Conservation (phyloP, 2,113 vertebrate genomes). For the Hemibagrus wyckioides region DNA sequence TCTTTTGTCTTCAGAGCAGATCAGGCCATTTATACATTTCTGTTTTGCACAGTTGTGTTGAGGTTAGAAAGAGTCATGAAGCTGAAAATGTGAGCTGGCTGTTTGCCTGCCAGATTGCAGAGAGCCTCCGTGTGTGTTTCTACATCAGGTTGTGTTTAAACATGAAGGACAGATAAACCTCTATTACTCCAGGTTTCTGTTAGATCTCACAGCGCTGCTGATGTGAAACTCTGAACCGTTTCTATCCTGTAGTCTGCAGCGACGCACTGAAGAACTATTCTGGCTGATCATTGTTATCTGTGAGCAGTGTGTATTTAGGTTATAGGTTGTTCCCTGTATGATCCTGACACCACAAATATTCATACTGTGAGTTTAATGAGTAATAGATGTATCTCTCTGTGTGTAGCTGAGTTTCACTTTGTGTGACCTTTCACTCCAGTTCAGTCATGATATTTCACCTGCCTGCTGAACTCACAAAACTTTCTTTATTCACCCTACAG, state of each 20-base stretch:
- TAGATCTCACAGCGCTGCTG: neutral
- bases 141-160: neutral
- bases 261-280: neutral
- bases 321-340: neutral
- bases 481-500: constrained; percentile 64
- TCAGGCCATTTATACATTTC: neutral
- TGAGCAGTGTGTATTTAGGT: neutral
- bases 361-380: neutral
- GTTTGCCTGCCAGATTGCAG: neutral
- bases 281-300: neutral
- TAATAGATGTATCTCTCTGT: neutral
- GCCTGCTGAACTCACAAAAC: neutral
- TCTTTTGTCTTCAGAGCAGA: neutral
- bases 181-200: neutral
- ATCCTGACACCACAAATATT: neutral
- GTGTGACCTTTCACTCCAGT: neutral
- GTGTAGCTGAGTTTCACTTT: neutral
- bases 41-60: neutral
- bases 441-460: neutral
- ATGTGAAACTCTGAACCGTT: neutral
- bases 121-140: neutral
- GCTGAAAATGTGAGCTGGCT: neutral
- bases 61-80: neutral
- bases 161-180: neutral
- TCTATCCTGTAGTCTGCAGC: neutral